Conservation (phyloP, 2,888 invertebrate genomes). For the Pseudoips prasinana region DNA sequence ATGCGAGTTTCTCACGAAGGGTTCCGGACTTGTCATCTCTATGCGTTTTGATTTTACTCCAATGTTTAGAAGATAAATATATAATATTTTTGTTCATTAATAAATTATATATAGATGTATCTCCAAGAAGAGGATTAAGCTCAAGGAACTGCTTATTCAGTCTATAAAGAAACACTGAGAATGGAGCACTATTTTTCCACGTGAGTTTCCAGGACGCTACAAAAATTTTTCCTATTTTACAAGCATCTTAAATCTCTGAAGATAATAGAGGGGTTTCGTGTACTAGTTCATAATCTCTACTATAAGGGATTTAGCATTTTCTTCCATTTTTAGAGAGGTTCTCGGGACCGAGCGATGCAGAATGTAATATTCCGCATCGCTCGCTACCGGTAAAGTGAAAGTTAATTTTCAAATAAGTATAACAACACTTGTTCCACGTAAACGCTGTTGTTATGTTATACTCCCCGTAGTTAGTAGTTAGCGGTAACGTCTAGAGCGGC, state of each 20-base stretch:
- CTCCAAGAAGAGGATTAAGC: too few relatives aligned
- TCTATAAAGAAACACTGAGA: too few relatives aligned
- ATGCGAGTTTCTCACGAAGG: too few relatives aligned
- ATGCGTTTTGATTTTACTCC: too few relatives aligned
- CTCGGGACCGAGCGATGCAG: constrained; percentile 25
- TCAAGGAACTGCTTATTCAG: too few relatives aligned
- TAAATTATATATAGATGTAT: too few relatives aligned
- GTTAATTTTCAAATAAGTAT: constrained; percentile 48
- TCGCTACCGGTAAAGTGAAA: constrained; percentile 19
- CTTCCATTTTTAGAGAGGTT: constrained; percentile 20
- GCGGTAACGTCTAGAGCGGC: constrained; percentile 54
- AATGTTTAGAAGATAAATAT: too few relatives aligned
- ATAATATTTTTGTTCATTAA: too few relatives aligned
- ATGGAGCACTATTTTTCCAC: too few relatives aligned
- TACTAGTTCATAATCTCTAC: constrained; percentile 12
- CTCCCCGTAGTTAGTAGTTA: constrained; percentile 50
- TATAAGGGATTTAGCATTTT: constrained; percentile 22
- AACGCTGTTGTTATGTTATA: constrained; percentile 47
- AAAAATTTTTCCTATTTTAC: constrained; percentile 8
- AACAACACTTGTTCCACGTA: constrained; percentile 43
- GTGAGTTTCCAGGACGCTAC: too few relatives aligned
- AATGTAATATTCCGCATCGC: constrained; percentile 16
- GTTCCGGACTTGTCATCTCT: too few relatives aligned
- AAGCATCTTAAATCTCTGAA: constrained; percentile 11
- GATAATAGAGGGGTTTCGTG: constrained; percentile 12